Percentiles rank a stretch among this genome's conserved stretches.
phyloP scores from a whole-genome alignment of 2,113 vertebrate genomes.

The Cyanoramphus novaezelandiae region DNA sequence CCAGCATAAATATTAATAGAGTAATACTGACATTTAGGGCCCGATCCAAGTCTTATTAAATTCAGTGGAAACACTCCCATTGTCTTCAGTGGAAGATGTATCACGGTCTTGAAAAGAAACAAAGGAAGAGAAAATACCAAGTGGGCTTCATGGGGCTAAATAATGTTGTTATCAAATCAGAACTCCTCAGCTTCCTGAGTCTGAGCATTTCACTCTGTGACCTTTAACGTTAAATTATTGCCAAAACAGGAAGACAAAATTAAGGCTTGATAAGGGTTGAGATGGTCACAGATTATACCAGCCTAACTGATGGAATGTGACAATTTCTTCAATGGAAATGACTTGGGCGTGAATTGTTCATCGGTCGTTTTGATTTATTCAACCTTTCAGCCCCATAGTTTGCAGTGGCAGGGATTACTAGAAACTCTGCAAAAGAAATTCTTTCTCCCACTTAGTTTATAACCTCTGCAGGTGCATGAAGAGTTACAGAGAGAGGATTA shows the following conservation, averaged over 20 bases:
- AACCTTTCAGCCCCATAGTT: slow-evolving; percentile 2
- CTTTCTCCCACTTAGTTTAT: slow-evolving; percentile 13
- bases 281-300: slow-evolving; percentile 51
- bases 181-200: slow-evolving; percentile 58
- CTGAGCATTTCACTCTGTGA: slow-evolving; percentile 45
- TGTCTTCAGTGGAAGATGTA: slow-evolving; percentile 70
- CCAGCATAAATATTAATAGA: slow-evolving; percentile 68
- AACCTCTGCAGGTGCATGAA: slow-evolving; percentile 35
- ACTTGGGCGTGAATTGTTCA: slow-evolving; percentile 50
- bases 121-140: slow-evolving; percentile 61
- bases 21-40: slow-evolving; percentile 65
- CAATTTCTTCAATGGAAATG: slow-evolving; percentile 57
- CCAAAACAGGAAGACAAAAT: slow-evolving; percentile 67
- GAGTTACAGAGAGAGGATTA: slow-evolving; percentile 45
- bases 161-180: slow-evolving; percentile 61
- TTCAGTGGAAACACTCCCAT: slow-evolving; percentile 62
- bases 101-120: slow-evolving; percentile 54
- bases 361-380: slow-evolving; percentile 53
- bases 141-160: slow-evolving; percentile 46
- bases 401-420: slow-evolving; percentile 37
- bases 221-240: slow-evolving; percentile 68
- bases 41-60: slow-evolving; percentile 69
- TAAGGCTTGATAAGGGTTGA: slow-evolving; percentile 56
- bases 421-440: slow-evolving; percentile 31
- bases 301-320: slow-evolving; percentile 59